phyloP scores from a whole-genome alignment of 2,888 invertebrate species.

The Baronia brevicornis region DNA sequence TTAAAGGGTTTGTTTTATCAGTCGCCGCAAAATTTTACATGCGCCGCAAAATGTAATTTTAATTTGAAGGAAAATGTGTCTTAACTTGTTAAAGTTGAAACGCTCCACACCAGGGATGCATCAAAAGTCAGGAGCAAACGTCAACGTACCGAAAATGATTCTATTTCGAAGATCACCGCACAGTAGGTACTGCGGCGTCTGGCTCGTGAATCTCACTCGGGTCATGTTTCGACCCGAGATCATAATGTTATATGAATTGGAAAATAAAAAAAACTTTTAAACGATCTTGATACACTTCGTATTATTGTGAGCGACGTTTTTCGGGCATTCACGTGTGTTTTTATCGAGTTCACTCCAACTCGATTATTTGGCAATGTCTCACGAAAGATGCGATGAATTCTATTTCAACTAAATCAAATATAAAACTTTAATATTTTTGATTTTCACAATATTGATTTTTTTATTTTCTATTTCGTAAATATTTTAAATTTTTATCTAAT shows the following conservation, averaged over 20 bases:
- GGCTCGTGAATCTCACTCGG: slow-evolving; percentile 7
- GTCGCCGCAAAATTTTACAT: no score
- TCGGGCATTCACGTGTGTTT: not conserved
- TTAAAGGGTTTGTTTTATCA: no score
- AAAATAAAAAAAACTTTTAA: slow-evolving; percentile 7
- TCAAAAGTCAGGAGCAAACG: slow-evolving; percentile 22
- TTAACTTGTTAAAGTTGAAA: slow-evolving; percentile 5
- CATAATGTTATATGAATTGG: slow-evolving; percentile 10
- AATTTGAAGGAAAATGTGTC: no score
- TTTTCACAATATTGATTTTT: no score
- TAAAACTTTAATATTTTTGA: no score
- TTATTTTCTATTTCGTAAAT: not conserved
- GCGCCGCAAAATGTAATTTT: no score
- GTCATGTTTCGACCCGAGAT: no score
- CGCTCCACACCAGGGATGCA: slow-evolving; percentile 21
- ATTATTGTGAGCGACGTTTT: slow-evolving; percentile 1
- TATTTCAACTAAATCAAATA: no score
- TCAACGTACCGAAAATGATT: slow-evolving; percentile 30
- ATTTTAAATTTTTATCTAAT: not conserved
- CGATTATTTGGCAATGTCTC: no score
- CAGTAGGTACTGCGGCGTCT: slow-evolving; percentile 23
- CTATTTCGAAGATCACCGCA: slow-evolving; percentile 26
- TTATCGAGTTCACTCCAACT: no score
- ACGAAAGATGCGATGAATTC: not conserved
- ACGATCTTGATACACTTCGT: slow-evolving; percentile 2